phyloP scores from a whole-genome alignment of 2,888 invertebrate genomes.

The Synergus laeviventris region DNA sequence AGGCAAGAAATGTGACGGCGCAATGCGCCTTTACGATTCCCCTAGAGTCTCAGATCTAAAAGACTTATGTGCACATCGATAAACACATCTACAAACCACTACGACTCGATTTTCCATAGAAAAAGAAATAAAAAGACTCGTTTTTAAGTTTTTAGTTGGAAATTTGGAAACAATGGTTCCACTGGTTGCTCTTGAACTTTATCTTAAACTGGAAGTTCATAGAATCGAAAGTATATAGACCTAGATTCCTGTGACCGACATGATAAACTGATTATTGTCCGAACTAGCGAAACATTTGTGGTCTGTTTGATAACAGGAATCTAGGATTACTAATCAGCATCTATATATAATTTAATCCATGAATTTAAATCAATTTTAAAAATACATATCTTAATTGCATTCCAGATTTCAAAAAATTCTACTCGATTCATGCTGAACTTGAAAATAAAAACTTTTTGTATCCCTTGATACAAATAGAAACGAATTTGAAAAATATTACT shows the following conservation, averaged over 20 bases:
- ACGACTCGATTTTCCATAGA: not conserved
- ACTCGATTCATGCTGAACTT: conserved; percentile 17
- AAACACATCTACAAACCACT: conserved; percentile 19
- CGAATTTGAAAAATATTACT: not conserved
- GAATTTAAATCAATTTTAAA: no score
- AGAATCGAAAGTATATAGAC: no score
- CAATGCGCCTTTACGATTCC: conserved; percentile 53
- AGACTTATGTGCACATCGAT: conserved; percentile 23
- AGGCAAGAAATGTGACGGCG: conserved; percentile 64
- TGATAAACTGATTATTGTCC: no score
- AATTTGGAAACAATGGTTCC: not conserved
- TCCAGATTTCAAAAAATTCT: not conserved
- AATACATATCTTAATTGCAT: not conserved
- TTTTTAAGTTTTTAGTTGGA: conserved; percentile 9
- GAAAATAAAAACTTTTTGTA: not conserved
- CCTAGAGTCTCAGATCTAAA: conserved; percentile 12
- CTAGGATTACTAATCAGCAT: no score
- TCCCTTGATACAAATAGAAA: not conserved
- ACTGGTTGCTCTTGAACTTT: not conserved
- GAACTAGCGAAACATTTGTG: no score
- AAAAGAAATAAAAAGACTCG: not conserved
- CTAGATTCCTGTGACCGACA: no score
- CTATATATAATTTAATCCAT: no score
- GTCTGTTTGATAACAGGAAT: no score
- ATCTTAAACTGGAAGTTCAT: not conserved